Evolutionary conservation across 2,797 vertebrate species (phyloP).

Genomic region (Enteromius viviparus): DNA sequence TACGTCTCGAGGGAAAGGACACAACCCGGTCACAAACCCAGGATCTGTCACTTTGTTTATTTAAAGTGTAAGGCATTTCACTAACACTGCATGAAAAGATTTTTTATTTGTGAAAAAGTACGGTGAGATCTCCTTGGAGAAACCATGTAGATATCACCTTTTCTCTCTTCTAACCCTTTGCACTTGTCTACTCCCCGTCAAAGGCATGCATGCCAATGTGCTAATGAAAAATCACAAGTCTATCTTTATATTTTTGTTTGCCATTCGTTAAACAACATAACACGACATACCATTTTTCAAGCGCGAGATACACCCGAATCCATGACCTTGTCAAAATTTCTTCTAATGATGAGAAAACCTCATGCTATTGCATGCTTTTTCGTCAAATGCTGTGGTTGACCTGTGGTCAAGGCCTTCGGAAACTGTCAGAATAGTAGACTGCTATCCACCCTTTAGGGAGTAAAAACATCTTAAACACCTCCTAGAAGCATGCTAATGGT

Average conservation of each 20-base stretch:
- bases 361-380: neutral
- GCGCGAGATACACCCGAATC: neutral
- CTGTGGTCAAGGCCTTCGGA: slow-evolving; percentile 1
- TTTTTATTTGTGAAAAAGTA: slow-evolving; percentile 13
- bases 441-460: neutral
- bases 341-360: slow-evolving; percentile 19
- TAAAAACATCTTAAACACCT: slow-evolving; percentile 8
- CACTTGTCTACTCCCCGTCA: slow-evolving; percentile 29
- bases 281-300: neutral
- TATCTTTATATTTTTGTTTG: slow-evolving; percentile 21
- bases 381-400: neutral
- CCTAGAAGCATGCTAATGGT: slow-evolving; percentile 9
- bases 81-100: slow-evolving; percentile 7
- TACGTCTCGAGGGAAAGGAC: slow-evolving; percentile 26
- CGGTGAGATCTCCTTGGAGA: slow-evolving; percentile 3
- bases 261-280: neutral
- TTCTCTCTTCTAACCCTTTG: neutral
- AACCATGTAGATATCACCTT: neutral
- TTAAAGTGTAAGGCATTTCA: neutral
- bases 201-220: slow-evolving; percentile 3
- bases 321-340: slow-evolving; percentile 2
- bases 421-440: neutral
- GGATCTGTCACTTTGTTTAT: slow-evolving; percentile 26
- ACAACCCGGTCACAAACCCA: slow-evolving; percentile 28
- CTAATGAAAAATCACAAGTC: slow-evolving; percentile 44